Evolutionary conservation across 2,888 invertebrate species (phyloP), one percentile per base, ranked within the genome.

Genomic region (Spilosoma lubricipeda): DNA sequence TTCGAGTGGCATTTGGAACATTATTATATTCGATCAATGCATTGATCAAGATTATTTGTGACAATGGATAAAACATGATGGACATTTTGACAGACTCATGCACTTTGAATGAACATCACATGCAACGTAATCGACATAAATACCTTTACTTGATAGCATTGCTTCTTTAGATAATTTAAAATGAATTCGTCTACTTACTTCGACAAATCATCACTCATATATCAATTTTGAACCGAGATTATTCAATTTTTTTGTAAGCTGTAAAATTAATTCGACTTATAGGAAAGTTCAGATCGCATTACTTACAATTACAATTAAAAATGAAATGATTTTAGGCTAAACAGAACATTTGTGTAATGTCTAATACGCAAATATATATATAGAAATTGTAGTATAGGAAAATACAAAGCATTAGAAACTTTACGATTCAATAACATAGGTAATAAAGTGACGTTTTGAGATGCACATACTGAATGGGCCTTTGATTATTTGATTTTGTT

Each of bases 81-180:
- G 91, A 92, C 92, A 90, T 90, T 90, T 86, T 23, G 87, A 89
- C 87, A 84, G 79, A 82, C 80, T 84, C 86, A 84, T 86, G 88
- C 86, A 80, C 81, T 82, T 87, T 89, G 82, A 88, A 85, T 84
- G 77, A 83, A 78, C 33, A 73, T 66, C 82, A 80, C 84, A 86
- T 86, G 86, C 81, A 86, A 86, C 82, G 82, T 81, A 78, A 83
- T 83, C 72, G 85, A 87, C 86, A 87, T 83, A 88, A 90, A 84
- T 77, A 85, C 71, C 48, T 59, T 65, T 36, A 70, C 64, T 70
- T 70, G 68, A 86, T 84, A 85, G 76, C 80, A 80, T 79, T 74
- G 33, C 30, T 11, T 23, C 42, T 59, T 56, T 27, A 63, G 23
- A 67, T 68, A 33, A 15, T 33, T 64, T 15, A 39, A 42, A 4